phyloP scores from a whole-genome alignment of 2,888 invertebrate genomes.

The Parthenolecanium corni region DNA sequence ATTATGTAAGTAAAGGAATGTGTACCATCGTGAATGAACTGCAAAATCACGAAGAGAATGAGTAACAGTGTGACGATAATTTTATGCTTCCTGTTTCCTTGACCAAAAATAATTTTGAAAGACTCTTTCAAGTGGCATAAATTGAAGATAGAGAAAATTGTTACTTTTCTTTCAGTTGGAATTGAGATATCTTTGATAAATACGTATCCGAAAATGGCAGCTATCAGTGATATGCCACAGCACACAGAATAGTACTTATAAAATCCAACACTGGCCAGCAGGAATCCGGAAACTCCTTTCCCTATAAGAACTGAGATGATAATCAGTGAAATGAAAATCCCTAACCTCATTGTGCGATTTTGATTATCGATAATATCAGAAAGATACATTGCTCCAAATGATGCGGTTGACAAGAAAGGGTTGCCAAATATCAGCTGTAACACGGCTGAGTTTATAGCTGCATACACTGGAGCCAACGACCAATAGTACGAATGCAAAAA shows the following conservation, averaged over 20 bases:
- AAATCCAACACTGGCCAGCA: slow-evolving; percentile 6
- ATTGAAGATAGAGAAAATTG: background rate
- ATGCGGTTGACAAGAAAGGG: background rate
- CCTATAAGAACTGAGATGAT: background rate
- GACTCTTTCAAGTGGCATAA: background rate
- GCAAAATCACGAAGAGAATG: background rate
- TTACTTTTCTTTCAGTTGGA: background rate
- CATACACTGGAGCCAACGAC: slow-evolving; percentile 31
- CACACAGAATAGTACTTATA: slow-evolving; percentile 9
- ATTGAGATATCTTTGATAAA: slow-evolving; percentile 5
- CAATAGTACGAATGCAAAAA: slow-evolving; percentile 33
- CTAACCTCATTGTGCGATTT: slow-evolving; percentile 6
- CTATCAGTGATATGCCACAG: background rate
- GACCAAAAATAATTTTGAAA: background rate
- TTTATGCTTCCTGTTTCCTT: background rate
- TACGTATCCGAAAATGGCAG: background rate
- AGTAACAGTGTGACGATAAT: background rate
- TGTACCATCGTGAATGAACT: background rate
- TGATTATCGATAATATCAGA: background rate
- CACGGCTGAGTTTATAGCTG: background rate
- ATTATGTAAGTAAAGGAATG: too few relatives aligned
- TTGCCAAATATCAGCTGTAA: background rate
- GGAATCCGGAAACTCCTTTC: slow-evolving; percentile 1
- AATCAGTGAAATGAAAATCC: background rate
- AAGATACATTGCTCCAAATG: background rate